Conservation (phyloP, 37 sponge, comb jelly and placozoan species). For the Crambe crambe region DNA sequence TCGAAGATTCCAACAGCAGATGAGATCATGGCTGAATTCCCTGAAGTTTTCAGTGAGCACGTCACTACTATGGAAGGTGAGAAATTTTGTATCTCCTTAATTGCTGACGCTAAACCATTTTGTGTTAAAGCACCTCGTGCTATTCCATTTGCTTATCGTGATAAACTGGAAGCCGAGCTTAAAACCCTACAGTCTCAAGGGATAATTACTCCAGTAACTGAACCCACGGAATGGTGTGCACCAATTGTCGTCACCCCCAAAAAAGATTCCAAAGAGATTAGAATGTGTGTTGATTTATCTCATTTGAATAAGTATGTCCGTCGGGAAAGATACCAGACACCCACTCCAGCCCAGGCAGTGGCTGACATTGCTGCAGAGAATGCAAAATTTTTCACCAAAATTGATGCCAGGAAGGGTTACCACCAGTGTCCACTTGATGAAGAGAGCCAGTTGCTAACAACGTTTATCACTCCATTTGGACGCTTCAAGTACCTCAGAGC, state of each 20-base stretch:
- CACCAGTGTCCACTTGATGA: slow-evolving; percentile 52
- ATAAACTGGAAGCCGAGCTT: slow-evolving; percentile 44
- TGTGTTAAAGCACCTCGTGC: too few species aligned
- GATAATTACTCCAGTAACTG: slow-evolving; percentile 35
- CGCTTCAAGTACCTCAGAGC: slow-evolving; percentile 40
- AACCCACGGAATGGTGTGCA: slow-evolving; percentile 53
- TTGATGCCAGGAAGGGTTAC: slow-evolving; percentile 47
- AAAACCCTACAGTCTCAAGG: slow-evolving; percentile 15
- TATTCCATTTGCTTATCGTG: slow-evolving; percentile 30
- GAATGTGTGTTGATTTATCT: slow-evolving; percentile 59
- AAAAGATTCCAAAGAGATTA: slow-evolving; percentile 29
- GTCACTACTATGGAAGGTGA: slow-evolving; percentile 27
- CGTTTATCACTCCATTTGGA: too few species aligned
- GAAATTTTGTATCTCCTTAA: slow-evolving; percentile 32
- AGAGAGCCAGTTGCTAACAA: slow-evolving; percentile 37
- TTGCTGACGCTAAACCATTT: slow-evolving; percentile 36
- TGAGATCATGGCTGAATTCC: slow-evolving; percentile 10
- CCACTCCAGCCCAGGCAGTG: slow-evolving; percentile 23
- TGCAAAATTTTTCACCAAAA: slow-evolving; percentile 33
- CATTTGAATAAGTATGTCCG: too few species aligned
- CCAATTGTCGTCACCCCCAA: slow-evolving; percentile 43
- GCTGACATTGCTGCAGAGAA: slow-evolving; percentile 38
- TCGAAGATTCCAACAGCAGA: not conserved
- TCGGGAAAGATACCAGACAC: slow-evolving; percentile 33
- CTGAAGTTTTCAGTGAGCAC: slow-evolving; percentile 23